Percentiles rank a stretch among this genome's conserved stretches.
Evolutionary conservation across 2,888 invertebrate species (phyloP).

Genomic region (Drosophila greeni): DNA sequence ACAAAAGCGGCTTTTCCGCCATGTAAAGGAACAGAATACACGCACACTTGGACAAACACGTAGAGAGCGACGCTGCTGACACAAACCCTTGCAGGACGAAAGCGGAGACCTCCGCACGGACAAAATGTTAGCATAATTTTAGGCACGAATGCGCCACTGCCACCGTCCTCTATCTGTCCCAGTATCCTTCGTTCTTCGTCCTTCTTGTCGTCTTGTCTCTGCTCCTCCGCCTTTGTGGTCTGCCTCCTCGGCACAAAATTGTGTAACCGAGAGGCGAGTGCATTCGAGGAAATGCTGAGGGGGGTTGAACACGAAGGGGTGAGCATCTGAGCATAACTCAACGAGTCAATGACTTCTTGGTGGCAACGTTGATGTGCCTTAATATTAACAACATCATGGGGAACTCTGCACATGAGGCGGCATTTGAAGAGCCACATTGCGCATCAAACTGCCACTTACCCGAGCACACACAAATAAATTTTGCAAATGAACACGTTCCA

Average conservation of each 20-base stretch:
- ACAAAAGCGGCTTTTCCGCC: constrained; percentile 47
- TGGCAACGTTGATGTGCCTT: constrained; percentile 75
- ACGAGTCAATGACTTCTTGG: constrained; percentile 77
- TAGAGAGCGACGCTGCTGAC: constrained; percentile 29
- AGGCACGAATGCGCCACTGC: constrained; percentile 63
- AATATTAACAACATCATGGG: constrained; percentile 70
- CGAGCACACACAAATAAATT: constrained; percentile 71
- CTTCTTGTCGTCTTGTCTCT: neutral
- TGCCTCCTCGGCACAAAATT: constrained; percentile 39
- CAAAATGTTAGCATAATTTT: constrained; percentile 71
- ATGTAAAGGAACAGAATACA: constrained; percentile 46
- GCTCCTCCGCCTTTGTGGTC: constrained; percentile 30
- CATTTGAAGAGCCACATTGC: constrained; percentile 70
- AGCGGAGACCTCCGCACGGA: constrained; percentile 52
- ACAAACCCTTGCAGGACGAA: constrained; percentile 31
- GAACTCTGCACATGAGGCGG: constrained; percentile 40
- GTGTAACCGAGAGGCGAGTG: constrained; percentile 45
- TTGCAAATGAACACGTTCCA: constrained; percentile 75
- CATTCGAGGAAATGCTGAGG: constrained; percentile 14
- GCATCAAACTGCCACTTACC: constrained; percentile 72
- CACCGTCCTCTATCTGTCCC: constrained; percentile 25
- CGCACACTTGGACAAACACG: constrained; percentile 30
- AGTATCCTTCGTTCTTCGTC: constrained; percentile 22
- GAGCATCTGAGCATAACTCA: constrained; percentile 72
- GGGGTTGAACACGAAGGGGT: constrained; percentile 1